Percentiles rank a stretch among this genome's conserved stretches.
phyloP scores from a whole-genome alignment of 2,113 vertebrate species.

The Nothocercus nigrocapillus region DNA sequence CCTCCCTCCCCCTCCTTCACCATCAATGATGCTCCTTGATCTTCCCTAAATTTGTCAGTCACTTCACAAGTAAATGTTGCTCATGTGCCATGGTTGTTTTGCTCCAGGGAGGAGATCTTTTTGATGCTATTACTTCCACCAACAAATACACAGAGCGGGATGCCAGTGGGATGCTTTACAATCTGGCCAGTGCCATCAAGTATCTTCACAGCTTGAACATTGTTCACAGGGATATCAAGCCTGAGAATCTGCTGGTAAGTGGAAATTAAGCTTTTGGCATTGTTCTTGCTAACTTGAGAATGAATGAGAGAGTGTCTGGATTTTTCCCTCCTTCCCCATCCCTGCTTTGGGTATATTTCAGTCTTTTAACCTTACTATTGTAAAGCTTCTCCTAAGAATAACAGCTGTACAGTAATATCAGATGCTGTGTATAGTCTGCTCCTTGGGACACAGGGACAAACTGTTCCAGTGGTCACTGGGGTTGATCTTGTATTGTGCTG shows the following conservation, averaged over 20 bases:
- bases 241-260: conserved; percentile 96
- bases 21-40: background rate
- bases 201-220: conserved; percentile 97
- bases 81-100: conserved; percentile 43
- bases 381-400: background rate
- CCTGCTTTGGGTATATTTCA: background rate
- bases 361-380: background rate
- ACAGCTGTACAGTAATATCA: background rate
- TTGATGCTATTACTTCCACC: conserved; percentile 97
- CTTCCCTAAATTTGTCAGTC: background rate
- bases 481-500: background rate
- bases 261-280: background rate
- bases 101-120: conserved; percentile 94
- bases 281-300: background rate
- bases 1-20: background rate
- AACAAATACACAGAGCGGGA: conserved; percentile 97
- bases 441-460: background rate
- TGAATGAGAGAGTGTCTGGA: background rate
- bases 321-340: background rate
- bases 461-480: background rate
- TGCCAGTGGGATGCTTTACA: conserved; percentile 97
- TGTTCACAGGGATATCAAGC: conserved; percentile 98
- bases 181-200: conserved; percentile 95
- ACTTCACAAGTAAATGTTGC: background rate
- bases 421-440: background rate